phyloP scores from a whole-genome alignment of 2,113 vertebrate species.

The Dunckerocampus dactyliophorus region DNA sequence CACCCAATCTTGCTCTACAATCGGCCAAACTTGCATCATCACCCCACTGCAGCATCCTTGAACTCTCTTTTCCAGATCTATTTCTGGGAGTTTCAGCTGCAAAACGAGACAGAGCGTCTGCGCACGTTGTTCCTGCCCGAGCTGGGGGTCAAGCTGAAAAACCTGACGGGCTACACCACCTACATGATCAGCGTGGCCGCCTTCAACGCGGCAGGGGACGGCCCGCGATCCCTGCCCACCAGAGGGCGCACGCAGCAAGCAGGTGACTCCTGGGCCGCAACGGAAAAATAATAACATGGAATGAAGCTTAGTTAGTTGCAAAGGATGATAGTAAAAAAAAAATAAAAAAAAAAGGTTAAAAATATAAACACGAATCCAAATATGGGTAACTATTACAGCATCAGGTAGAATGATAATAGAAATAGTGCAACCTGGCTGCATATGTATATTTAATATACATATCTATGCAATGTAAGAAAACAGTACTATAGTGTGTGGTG shows the following conservation, averaged over 20 bases:
- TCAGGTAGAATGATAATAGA: too few relatives aligned
- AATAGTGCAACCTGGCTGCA: too few relatives aligned
- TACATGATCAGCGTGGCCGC: slow-evolving; percentile 90
- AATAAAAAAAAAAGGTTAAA: too few relatives aligned
- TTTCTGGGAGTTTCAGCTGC: slow-evolving; percentile 88
- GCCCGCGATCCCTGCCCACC: slow-evolving; percentile 82
- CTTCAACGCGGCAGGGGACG: slow-evolving; percentile 92
- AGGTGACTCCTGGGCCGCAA: slow-evolving; percentile 68
- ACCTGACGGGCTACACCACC: slow-evolving; percentile 90
- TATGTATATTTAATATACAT: too few relatives aligned
- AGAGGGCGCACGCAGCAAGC: slow-evolving; percentile 91
- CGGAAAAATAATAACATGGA: too few relatives aligned
- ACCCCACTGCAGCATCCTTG: slow-evolving; percentile 7
- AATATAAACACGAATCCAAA: too few relatives aligned
- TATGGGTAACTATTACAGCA: too few relatives aligned
- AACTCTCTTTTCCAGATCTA: slow-evolving; percentile 78
- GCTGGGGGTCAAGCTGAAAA: slow-evolving; percentile 86
- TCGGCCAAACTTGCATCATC: slow-evolving; percentile 8
- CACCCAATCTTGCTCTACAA: neutral
- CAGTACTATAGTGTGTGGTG: too few relatives aligned
- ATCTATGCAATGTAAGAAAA: too few relatives aligned
- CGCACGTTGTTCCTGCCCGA: slow-evolving; percentile 91
- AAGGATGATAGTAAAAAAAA: too few relatives aligned
- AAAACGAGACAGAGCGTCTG: slow-evolving; percentile 80
- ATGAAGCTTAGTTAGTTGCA: too few relatives aligned